Base-by-base conservation (phyloP, 2,888 invertebrate genomes). In the Cryptosula pallasiana region DNA sequence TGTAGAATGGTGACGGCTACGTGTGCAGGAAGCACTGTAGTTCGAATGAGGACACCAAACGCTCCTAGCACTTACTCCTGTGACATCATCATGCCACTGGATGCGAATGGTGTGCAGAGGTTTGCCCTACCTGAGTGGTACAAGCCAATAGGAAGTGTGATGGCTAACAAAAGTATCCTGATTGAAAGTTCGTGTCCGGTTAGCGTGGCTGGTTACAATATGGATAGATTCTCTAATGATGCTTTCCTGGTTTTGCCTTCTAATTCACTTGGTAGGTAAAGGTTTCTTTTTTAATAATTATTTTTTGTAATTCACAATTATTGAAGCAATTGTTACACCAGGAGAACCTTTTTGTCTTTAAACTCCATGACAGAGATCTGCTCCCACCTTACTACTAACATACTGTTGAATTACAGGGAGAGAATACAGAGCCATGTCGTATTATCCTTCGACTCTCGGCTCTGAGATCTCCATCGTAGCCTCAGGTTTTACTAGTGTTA, bases 211-310 rank as follows among this genome's bases (percentile, higher is more conserved):
- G 32, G 29, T 3, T 63, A 32, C 32, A 63, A 63, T 27, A 63
- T 32, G 32, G 63, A 63, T 32, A 25, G 34, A 34, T 63, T 63
- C 63, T 63, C 63, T 32, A 34, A 27, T 13, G 63, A 63, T 63
- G 63, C 63, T 34, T 63, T 63, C 32, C 25, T 25, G 13, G 63
- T 63, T 5, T n/a, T 25, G 13, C 63, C 29, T 13, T 5, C 9
- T 3, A 55, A 20, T 3, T 3, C 16, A n/a, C 55, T 55, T 13
- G 55, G 55, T 55, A 45, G 16, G 45, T 13, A 16, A 45, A 16
- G 9, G 45, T 16, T 45, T 16, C n/a, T n/a, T n/a, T n/a, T n/a
- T n/a, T n/a, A n/a, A n/a, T n/a, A n/a, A n/a, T n/a, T n/a, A n/a
- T n/a, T n/a, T n/a, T n/a, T n/a, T n/a, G n/a, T n/a, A n/a, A n/a